These are phyloP conservation scores for Harpalus rubripes DNA, from an alignment of 2,888 invertebrate species.

Conservation along the genomic window DNA sequence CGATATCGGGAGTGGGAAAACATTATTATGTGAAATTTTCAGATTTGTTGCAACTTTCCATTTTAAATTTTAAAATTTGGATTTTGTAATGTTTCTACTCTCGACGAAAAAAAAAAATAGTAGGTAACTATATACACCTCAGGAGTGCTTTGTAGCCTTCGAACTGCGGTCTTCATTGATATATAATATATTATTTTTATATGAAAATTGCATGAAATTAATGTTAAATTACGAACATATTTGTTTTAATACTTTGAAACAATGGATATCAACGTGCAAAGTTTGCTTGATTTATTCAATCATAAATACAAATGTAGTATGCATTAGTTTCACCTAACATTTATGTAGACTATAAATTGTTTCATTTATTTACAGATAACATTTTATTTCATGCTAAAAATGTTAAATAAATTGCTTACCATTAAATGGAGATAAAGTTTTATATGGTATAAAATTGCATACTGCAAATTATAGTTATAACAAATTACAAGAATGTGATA, in stretches of 20 bases:
- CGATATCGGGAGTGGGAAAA: too few species aligned
- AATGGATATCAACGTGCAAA: neutral
- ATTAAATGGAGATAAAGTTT: slow-evolving; percentile 11
- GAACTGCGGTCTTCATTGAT: too few species aligned
- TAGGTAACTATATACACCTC: too few species aligned
- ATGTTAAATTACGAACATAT: too few species aligned
- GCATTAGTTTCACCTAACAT: slow-evolving; percentile 6
- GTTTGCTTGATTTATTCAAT: neutral
- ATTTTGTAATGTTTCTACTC: too few species aligned
- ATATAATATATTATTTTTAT: too few species aligned
- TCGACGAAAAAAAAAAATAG: too few species aligned
- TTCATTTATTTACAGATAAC: neutral
- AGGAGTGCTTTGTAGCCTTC: too few species aligned
- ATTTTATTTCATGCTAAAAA: slow-evolving; percentile 17
- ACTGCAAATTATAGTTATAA: slow-evolving; percentile 1
- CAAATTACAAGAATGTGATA: slow-evolving; percentile 1
- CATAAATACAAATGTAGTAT: slow-evolving; percentile 1
- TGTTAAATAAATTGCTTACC: slow-evolving; percentile 12
- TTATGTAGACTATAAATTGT: slow-evolving; percentile 4
- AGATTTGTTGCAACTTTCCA: too few species aligned
- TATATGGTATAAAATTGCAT: neutral
- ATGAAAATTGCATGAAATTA: too few species aligned
- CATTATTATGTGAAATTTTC: too few species aligned
- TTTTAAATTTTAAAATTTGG: too few species aligned
- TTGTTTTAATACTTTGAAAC: neutral